Base-by-base conservation (phyloP, 2,888 invertebrate genomes). In the Cephus pygmeus region DNA sequence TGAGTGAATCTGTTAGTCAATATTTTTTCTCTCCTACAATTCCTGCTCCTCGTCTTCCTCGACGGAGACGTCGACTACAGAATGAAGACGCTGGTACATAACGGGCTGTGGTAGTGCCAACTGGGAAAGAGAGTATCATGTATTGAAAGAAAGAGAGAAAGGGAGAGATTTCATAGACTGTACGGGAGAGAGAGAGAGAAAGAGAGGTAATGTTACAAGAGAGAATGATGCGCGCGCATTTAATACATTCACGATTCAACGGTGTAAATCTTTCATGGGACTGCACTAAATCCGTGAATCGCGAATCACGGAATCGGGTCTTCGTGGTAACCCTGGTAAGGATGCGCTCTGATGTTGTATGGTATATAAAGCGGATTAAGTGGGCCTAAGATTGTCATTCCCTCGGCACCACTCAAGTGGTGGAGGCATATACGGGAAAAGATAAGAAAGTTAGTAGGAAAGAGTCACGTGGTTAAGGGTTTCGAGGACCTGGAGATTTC, bases 291-390 rank as follows among this genome's bases (percentile, higher is more conserved):
- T 89, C 90, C 91, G 86, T 90, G 89, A 9, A 90, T 91, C 90
- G 87, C 88, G 88, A 88, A 89, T 90, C 87, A 85, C 86, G 89
- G 89, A 89, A 88, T 56, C 56, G 56, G 86, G 87, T 85, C 84
- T 85, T 86, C 84, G 77, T 84, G 36, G 75, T 75, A 75, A 75
- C 31, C 35, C n/a, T 76, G 68, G 73, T 34, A 34, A 69, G 34
- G 68, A 9, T 69, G 71, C 30, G 35, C 73, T 69, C 34, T 73
- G 56, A 73, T 33, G 69, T 75, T 15, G 73, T 86, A 85, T 85
- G 85, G 90, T 91, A 91, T 91, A 91, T 91, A 91, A 91, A 89
- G 88, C 89, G 90, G 88, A 90, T 89, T 90, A 87, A 84, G 85
- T 79, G 81, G 82, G 79, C 85, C 84, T 80, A 84, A 85, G 86